A percentile compares a stretch with the other conserved stretches of the same genome.
phyloP scores from a whole-genome alignment of 2,797 vertebrate genomes.

The Hybognathus amarus region DNA sequence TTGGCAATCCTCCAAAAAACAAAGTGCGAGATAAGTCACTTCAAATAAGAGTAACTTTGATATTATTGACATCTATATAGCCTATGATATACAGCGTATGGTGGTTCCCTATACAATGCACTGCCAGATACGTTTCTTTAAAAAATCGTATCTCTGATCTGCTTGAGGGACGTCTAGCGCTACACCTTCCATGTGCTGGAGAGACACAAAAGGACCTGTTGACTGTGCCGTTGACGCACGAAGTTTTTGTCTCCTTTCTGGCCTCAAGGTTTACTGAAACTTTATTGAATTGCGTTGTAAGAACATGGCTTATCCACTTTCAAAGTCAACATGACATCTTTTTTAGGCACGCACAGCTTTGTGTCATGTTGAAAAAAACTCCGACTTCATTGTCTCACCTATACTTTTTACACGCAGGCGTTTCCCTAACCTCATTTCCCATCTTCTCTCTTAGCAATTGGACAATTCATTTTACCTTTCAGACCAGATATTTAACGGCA shows the following conservation, averaged over 20 bases:
- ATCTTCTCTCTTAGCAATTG: neutral
- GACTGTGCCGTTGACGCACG: conserved; percentile 36
- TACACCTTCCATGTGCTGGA: conserved; percentile 32
- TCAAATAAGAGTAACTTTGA: conserved; percentile 9
- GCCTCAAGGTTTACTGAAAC: conserved; percentile 37
- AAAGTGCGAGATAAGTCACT: neutral
- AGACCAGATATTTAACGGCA: neutral
- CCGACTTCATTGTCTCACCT: neutral
- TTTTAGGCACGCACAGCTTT: conserved; percentile 23
- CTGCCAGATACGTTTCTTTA: neutral
- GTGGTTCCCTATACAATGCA: neutral
- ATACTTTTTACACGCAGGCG: neutral
- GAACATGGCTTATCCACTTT: conserved; percentile 29
- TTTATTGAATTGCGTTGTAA: conserved; percentile 24
- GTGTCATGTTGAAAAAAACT: conserved; percentile 17
- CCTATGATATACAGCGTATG: neutral
- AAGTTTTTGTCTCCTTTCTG: conserved; percentile 39
- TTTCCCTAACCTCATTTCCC: neutral
- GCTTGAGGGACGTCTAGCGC: conserved; percentile 12
- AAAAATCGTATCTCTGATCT: neutral
- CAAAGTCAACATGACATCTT: conserved; percentile 41
- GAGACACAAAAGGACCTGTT: conserved; percentile 42
- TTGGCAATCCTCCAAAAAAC: conserved; percentile 32
- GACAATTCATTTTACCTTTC: neutral
- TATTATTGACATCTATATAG: neutral